Evolutionary conservation across 2,888 invertebrate species (phyloP), one percentile per base, ranked within the genome.

Genomic region (Caenorhabditis sp.): DNA sequence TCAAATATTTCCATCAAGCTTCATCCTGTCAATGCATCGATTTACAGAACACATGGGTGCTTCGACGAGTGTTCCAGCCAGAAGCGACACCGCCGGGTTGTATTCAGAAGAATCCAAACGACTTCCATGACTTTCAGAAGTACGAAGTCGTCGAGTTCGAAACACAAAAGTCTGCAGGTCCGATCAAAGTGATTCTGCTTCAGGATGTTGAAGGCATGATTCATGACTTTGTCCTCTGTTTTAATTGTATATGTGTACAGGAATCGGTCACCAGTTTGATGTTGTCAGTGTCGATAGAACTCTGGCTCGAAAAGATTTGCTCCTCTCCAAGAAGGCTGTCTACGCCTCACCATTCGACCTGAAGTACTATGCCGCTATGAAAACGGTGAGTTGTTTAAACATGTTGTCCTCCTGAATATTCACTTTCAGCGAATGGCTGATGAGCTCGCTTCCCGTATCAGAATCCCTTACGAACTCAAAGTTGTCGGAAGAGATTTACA

Each of bases 331-430:
- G 69, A 90, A 89, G 44, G 91, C 91, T 14, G 89, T 89, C 22
- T 91, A 91, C 66, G 91, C 90, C 6, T 91, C 91, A 22, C 91
- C 91, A 8, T 91, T 91, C 63, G 90, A 91, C 80, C 74, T 91
- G 38, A 79, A 90, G 64, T 90, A 91, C 70, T 91, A 91, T 80
- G 89, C 86, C 2, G 80, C 85, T 26, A 89, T 90, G 88, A 91
- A 89, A 70, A 77, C 77, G 5, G 77, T 75, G 5, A 31, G 44
- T 41, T 51, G 12, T 22, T 2, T 24, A n/a, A 24, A n/a, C 4
- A 41, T 35, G 24, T 38, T 6, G 12, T 26, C 19, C 12, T 28
- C 28, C 6, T 24, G 26, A 72, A 59, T 28, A 28, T n/a, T 16
- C 4, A 41, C 35, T 68, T 87, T 75, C 80, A 90, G 90, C 84